phyloP scores from a whole-genome alignment of 2,113 vertebrate genomes.

The Melanerpes formicivorus region DNA sequence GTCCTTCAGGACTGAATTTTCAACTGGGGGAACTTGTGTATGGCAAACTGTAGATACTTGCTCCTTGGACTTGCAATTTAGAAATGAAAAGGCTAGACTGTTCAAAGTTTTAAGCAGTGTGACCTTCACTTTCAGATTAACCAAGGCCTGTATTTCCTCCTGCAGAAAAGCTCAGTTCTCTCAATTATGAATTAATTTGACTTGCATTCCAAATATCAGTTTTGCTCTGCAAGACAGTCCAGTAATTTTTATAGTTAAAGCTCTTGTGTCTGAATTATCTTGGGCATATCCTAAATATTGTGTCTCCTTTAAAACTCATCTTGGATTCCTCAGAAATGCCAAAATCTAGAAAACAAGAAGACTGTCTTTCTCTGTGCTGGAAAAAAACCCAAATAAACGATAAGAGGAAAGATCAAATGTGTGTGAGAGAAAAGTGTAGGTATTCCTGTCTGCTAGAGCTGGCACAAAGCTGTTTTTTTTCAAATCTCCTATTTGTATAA shows the following conservation, averaged over 20 bases:
- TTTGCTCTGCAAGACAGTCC: neutral
- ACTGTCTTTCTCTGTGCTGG: neutral
- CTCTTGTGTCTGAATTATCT: neutral
- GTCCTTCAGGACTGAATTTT: neutral
- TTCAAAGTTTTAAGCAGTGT: neutral
- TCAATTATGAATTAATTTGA: neutral
- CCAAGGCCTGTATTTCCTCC: neutral
- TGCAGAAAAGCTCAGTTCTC: neutral
- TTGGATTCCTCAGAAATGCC: neutral
- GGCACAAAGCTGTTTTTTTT: neutral
- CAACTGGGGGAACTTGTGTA: neutral
- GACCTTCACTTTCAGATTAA: neutral
- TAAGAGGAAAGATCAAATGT: neutral
- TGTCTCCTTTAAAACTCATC: neutral
- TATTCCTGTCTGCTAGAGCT: neutral
- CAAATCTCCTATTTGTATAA: fast-evolving
- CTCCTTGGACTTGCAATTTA: neutral
- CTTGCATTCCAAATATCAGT: neutral
- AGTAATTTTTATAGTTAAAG: neutral
- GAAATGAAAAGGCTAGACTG: neutral
- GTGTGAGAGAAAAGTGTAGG: neutral
- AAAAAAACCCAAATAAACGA: neutral
- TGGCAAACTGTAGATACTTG: neutral
- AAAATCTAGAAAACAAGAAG: neutral
- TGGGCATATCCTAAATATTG: neutral